Evolutionary conservation across 2,113 vertebrate genomes (phyloP), one percentile per base, ranked within the genome.

Genomic region (Scomber colias): DNA sequence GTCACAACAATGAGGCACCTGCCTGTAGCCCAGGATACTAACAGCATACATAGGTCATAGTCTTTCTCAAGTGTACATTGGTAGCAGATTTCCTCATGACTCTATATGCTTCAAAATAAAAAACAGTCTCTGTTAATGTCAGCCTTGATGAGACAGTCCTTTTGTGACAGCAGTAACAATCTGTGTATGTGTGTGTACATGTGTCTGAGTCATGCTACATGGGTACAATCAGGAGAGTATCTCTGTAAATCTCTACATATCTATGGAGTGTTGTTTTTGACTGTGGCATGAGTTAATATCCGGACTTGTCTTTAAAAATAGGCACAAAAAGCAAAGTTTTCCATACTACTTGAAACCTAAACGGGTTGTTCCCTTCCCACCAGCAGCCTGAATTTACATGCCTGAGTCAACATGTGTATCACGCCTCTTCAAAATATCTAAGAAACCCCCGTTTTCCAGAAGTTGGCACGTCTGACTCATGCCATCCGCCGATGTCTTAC

Each of bases 331-430:
- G 30, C 44, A 51, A 4, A 6, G 53, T 70, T 51, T 56, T 31
- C 3, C 3, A 12, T 15, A 35, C 13, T 54, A 64, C 11, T 9
- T 51, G 7, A 80, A 79, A 68, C 35, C 27, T 15, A 9, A 19
- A 31, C 35, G 35, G 35, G 55, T 53, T 71, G 35, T 62, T 69
- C 30, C 24, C 48, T 40, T 71, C 10, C 0, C 71, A 67, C 14
- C 57, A 46, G 27, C 8, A 13, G 21, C 40, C 19, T 69, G 40
- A 74, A 80, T 86, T 74, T 57, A 51, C 71, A 75, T 19, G 60
- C 49, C 73, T 73, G 65, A 87, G 64, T 88, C 61, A 82, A 75
- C 62, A 75, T 73, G 85, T 54, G 61, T 67, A 59, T 85, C 71
- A 71, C 13, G 17, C 48, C 64, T 68, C 46, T 0, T 6, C 69